phyloP scores from a whole-genome alignment of 2,113 vertebrate species.

The Noturus placidus region DNA sequence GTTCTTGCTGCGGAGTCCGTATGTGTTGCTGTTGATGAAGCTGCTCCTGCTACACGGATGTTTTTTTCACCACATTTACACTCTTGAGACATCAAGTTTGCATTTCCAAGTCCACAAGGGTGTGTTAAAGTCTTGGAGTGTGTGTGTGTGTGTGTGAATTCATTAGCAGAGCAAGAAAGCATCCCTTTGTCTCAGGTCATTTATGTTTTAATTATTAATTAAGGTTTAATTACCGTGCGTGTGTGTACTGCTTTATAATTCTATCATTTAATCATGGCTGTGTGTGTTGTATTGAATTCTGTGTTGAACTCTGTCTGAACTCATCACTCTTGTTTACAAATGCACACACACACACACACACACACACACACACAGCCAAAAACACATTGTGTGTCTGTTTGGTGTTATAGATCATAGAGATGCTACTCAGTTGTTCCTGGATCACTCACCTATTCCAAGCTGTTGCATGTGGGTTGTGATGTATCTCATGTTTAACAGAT shows the following conservation, averaged over 20 bases:
- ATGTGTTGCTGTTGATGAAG: neutral
- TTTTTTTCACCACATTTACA: neutral
- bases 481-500: neutral
- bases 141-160: conserved; percentile 13
- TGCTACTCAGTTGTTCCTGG: neutral
- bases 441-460: neutral
- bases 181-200: conserved; percentile 18
- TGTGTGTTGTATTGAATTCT: neutral
- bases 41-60: neutral
- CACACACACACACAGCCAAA: neutral
- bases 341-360: neutral
- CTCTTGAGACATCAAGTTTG: neutral
- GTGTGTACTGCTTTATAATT: neutral
- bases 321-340: neutral
- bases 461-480: neutral
- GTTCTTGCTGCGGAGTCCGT: neutral
- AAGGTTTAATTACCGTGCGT: neutral
- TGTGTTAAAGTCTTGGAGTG: neutral
- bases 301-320: neutral
- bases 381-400: neutral
- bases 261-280: no score
- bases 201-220: conserved; percentile 20
- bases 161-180: conserved; percentile 2
- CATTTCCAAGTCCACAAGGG: neutral
- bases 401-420: neutral